Evolutionary conservation across 2,797 vertebrate species (phyloP).

Genomic region (Chiroxiphia lanceolata): DNA sequence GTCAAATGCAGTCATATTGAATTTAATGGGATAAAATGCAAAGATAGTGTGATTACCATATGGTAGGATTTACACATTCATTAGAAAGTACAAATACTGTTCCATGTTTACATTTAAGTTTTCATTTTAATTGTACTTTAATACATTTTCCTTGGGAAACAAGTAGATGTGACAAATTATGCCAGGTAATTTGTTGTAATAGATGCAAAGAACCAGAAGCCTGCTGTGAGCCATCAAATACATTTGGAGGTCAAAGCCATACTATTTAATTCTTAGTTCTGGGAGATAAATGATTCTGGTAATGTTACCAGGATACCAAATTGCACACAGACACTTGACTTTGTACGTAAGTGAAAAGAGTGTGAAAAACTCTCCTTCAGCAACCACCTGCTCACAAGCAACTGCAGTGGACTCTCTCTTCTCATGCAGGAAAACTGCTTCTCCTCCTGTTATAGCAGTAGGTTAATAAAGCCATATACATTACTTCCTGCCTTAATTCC

Average conservation of each 20-base stretch:
- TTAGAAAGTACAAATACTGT: conserved; percentile 8
- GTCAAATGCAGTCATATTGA: neutral
- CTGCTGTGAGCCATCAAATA: conserved; percentile 42
- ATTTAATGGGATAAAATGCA: neutral
- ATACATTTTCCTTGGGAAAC: conserved; percentile 22
- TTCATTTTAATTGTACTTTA: conserved; percentile 39
- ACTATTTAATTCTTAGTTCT: neutral
- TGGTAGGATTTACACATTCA: conserved; percentile 10
- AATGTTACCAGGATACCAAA: conserved; percentile 25
- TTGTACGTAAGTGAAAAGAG: neutral
- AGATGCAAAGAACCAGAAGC: conserved; percentile 1
- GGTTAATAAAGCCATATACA: neutral
- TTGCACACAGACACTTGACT: neutral
- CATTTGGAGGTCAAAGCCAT: conserved; percentile 45
- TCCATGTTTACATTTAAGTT: conserved; percentile 29
- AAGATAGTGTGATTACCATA: conserved; percentile 2
- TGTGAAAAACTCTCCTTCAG: conserved; percentile 1
- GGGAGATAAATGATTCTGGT: neutral
- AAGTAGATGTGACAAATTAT: conserved; percentile 28
- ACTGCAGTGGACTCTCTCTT: neutral
- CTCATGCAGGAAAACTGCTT: neutral
- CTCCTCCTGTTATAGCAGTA: neutral
- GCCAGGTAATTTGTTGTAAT: neutral
- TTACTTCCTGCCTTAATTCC: neutral
- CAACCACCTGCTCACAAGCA: neutral